Evolutionary conservation across 2,113 vertebrate genomes (phyloP).

Genomic region (Colaptes auratus): DNA sequence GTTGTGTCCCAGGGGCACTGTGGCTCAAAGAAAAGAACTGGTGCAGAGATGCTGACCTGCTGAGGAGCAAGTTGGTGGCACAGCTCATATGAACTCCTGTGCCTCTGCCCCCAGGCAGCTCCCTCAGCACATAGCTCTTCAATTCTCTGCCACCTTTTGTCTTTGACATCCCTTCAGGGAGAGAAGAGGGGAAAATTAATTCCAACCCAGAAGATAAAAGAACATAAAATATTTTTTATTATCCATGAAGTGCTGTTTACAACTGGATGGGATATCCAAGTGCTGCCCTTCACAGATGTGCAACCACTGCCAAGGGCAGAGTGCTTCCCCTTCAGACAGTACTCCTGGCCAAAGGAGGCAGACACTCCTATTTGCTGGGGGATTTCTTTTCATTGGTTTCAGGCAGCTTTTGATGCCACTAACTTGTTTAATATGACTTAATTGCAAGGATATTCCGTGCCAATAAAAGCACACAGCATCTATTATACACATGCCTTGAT

Average conservation of each 20-base stretch:
- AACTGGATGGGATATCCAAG: not conserved
- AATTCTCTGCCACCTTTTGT: not conserved
- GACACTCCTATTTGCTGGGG: not conserved
- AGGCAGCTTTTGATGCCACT: not conserved
- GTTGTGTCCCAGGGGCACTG: not conserved
- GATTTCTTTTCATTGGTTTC: not conserved
- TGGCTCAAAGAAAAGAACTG: not conserved
- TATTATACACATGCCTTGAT: not conserved
- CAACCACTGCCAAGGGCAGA: not conserved
- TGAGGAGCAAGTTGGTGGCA: not conserved
- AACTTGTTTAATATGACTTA: not conserved
- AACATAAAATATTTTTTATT: not conserved
- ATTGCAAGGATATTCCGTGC: not conserved
- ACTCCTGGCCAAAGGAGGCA: not conserved
- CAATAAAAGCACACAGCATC: not conserved
- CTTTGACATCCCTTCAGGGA: not conserved
- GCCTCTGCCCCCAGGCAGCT: not conserved
- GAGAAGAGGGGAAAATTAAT: not conserved
- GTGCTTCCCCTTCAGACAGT: not conserved
- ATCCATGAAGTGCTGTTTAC: not conserved
- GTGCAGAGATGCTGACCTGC: rapidly evolving
- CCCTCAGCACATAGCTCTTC: too few relatives aligned
- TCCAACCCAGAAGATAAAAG: not conserved
- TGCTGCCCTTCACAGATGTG: not conserved
- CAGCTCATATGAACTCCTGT: not conserved